phyloP scores from a whole-genome alignment of 2,888 invertebrate genomes.

The Plemyria rubiginata region DNA sequence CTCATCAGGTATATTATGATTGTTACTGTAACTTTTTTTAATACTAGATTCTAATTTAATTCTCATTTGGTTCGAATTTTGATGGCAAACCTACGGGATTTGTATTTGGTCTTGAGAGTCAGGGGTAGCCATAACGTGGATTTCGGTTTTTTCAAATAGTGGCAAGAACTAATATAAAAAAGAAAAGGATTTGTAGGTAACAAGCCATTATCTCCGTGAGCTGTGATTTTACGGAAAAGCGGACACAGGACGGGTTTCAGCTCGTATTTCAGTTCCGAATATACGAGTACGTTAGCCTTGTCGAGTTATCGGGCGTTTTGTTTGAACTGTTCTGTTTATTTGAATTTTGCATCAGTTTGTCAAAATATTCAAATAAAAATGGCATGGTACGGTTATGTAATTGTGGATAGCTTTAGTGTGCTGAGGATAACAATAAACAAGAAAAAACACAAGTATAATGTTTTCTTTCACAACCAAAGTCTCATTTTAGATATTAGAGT shows the following conservation, averaged over 20 bases:
- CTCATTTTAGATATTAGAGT: too few species aligned
- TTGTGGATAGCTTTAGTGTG: background rate
- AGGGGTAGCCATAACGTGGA: too few species aligned
- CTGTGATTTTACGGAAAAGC: constrained; percentile 13
- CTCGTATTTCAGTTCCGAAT: constrained; percentile 30
- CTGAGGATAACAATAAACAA: too few species aligned
- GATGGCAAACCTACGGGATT: too few species aligned
- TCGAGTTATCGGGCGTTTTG: constrained; percentile 30
- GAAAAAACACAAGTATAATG: too few species aligned
- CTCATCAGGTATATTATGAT: too few species aligned
- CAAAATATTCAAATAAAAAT: background rate
- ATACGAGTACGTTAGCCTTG: constrained; percentile 24
- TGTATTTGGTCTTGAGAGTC: too few species aligned
- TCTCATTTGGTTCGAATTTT: too few species aligned
- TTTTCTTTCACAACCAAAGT: too few species aligned
- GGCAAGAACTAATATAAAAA: background rate
- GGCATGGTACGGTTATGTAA: constrained; percentile 2
- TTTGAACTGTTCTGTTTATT: constrained; percentile 29
- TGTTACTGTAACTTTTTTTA: too few species aligned
- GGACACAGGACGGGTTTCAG: constrained; percentile 10
- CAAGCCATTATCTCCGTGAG: background rate
- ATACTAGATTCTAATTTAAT: too few species aligned
- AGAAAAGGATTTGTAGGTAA: background rate
- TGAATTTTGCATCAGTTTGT: constrained; percentile 23
- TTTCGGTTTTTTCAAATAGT: too few species aligned